Evolutionary conservation across 2,113 vertebrate genomes (phyloP), one percentile per base, ranked within the genome.

Genomic region (Daboia siamensis): DNA sequence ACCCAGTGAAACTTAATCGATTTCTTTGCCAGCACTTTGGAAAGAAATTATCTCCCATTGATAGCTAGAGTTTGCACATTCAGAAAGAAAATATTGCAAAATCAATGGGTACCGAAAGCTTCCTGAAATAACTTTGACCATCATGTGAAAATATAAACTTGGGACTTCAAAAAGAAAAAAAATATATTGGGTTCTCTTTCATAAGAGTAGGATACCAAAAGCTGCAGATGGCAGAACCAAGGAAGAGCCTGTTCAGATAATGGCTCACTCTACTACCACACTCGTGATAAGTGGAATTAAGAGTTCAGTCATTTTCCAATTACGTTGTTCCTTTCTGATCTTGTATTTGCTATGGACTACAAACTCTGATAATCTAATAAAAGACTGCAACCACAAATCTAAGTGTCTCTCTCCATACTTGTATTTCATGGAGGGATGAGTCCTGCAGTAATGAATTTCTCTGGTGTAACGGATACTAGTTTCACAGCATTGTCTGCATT

Each of bases 281-380:
- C 69, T 52, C 23, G 1, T 0, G 93, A 55, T 88, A 88, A 54
- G 88, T 59, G n/a, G 51, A 86, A 87, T 90, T 85, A 94, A 94
- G 44, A 95, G 94, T 93, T 96, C 95, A 94, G 90, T 91, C 64
- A 91, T 51, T 95, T 88, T 84, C 56, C 55, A 86, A 91, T 91
- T 88, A 94, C 96, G 94, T 80, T 94, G 51, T 93, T 96, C 93
- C 87, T 95, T 91, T 93, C 95, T 95, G 94, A 96, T 94, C 95
- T 97, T 97, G 96, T 97, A 94, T 97, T 96, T 97, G 95, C 93
- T 96, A 94, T 94, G 95, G 96, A 94, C 95, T 96, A 95, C 96
- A 98, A 97, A 96, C 94, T 92, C 94, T 93, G 95, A 96, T 93
- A 96, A 97, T 94, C 93, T 94, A 95, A 90, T 59, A 95, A 97